Evolutionary conservation across 2,888 invertebrate genomes (phyloP), one percentile per base, ranked within the genome.

Genomic region (Drosophila merina): DNA sequence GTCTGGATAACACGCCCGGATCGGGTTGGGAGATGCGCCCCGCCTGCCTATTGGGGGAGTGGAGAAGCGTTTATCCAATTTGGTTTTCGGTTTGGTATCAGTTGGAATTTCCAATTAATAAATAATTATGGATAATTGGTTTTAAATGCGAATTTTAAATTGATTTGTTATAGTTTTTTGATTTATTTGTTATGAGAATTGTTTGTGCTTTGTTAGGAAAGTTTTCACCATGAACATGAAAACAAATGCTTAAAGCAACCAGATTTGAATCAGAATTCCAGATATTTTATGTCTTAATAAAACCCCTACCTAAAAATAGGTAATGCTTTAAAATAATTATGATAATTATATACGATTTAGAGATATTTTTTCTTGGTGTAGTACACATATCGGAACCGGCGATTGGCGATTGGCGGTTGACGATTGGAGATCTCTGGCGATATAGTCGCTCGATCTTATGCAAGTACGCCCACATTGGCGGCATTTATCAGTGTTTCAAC

Each of bases 381-480:
- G 36, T 6, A 6, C 5, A 36, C n/a, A 36, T 36, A 36, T 36
- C 36, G 36, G 36, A 8, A 20, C 4, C n/a, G 42, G 20, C 3
- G 42, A 42, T 20, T 20, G 42, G 20, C 7, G 20, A 42, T 20
- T 20, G 42, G 20, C 7, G 20, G 20, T 20, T 20, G 20, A 20
- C 20, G 20, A 20, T 20, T 20, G 42, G 20, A 7, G 20, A 42
- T 20, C 20, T 8, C 9, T 42, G 42, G 14, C 42, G 42, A 42
- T 54, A 59, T 60, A 54, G 48, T 31, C 20, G 66, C 38, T 31
- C 59, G 42, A 71, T 58, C 68, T 70, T 26, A 44, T 28, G 59
- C 72, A 52, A 70, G 57, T 58, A 58, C 68, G 72, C 68, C 68
- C 68, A 69, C 68, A 59, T 71, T 71, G 31, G 28, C 20, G 14